These are phyloP conservation scores for Tachysurus fulvidraco DNA, from an alignment of 2,113 vertebrate species.

Conservation along the genomic window DNA sequence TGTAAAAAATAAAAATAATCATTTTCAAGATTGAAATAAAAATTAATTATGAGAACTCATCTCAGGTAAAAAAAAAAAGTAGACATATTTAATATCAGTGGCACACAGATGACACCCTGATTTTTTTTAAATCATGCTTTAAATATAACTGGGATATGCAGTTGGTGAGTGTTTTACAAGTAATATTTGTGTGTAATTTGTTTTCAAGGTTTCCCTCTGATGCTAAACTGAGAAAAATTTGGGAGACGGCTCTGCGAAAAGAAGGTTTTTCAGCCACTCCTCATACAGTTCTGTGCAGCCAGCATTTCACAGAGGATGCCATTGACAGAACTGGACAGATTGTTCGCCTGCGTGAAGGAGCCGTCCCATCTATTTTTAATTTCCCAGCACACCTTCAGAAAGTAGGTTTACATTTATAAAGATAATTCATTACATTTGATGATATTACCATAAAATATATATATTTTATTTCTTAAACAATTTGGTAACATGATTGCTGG, in stretches of 20 bases:
- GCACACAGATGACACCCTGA: background rate
- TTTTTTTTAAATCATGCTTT: background rate
- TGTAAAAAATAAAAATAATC: background rate
- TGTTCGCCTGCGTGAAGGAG: slow-evolving; percentile 25
- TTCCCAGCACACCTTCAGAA: slow-evolving; percentile 21
- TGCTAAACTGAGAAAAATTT: slow-evolving; percentile 13
- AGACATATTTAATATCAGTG: background rate
- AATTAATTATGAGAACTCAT: no score
- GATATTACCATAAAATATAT: background rate
- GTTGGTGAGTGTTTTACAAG: background rate
- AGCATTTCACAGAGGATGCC: slow-evolving; percentile 22
- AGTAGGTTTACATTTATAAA: background rate
- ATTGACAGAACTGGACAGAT: slow-evolving; percentile 24
- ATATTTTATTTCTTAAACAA: background rate
- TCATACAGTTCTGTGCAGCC: slow-evolving; percentile 24
- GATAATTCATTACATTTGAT: background rate
- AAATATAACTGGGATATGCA: background rate
- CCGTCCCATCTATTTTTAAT: slow-evolving; percentile 10
- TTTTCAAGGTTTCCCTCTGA: slow-evolving; percentile 5
- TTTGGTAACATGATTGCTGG: background rate
- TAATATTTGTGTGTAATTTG: background rate
- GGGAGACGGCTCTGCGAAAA: slow-evolving; percentile 16
- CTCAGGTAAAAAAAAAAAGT: no score
- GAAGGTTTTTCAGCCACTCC: slow-evolving; percentile 8
- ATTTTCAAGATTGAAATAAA: no score